A percentile compares a stretch with the other conserved stretches of the same genome.
Conservation (phyloP, 2,888 invertebrate species). For the Cacoxenus indagator region DNA sequence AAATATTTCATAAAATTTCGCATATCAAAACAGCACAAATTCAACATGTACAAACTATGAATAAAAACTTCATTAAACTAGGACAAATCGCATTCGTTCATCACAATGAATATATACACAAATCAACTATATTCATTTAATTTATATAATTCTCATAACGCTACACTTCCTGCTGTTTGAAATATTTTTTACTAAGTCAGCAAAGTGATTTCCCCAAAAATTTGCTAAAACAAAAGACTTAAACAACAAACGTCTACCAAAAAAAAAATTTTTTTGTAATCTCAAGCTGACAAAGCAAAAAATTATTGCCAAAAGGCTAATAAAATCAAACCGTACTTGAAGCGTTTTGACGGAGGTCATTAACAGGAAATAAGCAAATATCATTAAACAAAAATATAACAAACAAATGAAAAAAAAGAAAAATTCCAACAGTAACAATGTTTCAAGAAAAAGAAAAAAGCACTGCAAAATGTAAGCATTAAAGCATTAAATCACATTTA, state of each 20-base stretch:
- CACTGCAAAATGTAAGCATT: background rate
- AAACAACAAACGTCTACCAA: constrained; percentile 17
- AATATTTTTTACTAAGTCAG: background rate
- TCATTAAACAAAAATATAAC: background rate
- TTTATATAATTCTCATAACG: too few relatives aligned
- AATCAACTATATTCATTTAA: too few relatives aligned
- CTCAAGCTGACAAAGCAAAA: background rate
- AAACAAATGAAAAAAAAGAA: background rate
- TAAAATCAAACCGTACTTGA: background rate
- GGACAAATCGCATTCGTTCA: too few relatives aligned
- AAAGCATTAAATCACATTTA: constrained; percentile 17
- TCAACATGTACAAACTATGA: too few relatives aligned
- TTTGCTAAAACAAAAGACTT: constrained; percentile 26
- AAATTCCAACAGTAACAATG: background rate
- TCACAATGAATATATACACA: too few relatives aligned
- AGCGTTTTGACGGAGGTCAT: background rate
- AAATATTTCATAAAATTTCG: too few relatives aligned
- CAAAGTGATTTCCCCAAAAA: too few relatives aligned
- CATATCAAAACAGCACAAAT: too few relatives aligned
- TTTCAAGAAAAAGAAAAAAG: background rate
- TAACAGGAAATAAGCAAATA: constrained; percentile 6
- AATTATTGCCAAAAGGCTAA: background rate
- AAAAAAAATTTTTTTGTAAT: background rate
- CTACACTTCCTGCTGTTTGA: background rate
- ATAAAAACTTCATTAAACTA: too few relatives aligned